phyloP scores from a whole-genome alignment of 2,113 vertebrate genomes.

The Elgaria multicarinata region DNA sequence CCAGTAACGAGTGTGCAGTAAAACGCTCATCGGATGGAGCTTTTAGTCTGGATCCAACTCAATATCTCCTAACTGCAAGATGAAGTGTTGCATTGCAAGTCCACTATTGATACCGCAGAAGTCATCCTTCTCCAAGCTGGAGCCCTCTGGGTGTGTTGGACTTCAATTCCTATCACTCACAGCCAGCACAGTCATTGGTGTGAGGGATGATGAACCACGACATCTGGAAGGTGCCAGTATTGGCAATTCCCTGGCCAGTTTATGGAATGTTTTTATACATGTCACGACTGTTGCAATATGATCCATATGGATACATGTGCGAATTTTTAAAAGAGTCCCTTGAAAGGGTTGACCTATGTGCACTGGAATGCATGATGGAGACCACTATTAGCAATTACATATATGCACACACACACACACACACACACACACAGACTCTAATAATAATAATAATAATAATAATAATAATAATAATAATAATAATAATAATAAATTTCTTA shows the following conservation, averaged over 20 bases:
- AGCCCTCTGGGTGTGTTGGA: not conserved
- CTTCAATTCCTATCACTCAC: not conserved
- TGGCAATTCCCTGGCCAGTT: not conserved
- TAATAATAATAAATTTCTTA: no score
- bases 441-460: no score
- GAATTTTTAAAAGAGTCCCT: not conserved
- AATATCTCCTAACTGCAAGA: not conserved
- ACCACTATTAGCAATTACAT: fast-evolving
- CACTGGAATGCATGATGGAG: fast-evolving
- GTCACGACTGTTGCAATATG: no score
- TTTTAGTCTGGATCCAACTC: no score
- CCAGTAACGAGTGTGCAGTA: no score
- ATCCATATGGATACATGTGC: not conserved
- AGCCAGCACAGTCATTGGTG: no score
- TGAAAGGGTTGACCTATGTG: fast-evolving
- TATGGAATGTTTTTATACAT: not conserved
- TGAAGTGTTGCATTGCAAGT: not conserved
- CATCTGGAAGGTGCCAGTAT: not conserved
- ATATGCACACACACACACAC: no score
- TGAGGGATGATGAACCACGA: not conserved
- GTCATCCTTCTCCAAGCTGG: not conserved
- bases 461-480: no score
- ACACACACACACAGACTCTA: no score
- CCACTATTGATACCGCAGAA: no score
- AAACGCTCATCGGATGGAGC: no score